Base-by-base conservation (phyloP, 2,888 invertebrate species). In the Aricia artaxerxes region DNA sequence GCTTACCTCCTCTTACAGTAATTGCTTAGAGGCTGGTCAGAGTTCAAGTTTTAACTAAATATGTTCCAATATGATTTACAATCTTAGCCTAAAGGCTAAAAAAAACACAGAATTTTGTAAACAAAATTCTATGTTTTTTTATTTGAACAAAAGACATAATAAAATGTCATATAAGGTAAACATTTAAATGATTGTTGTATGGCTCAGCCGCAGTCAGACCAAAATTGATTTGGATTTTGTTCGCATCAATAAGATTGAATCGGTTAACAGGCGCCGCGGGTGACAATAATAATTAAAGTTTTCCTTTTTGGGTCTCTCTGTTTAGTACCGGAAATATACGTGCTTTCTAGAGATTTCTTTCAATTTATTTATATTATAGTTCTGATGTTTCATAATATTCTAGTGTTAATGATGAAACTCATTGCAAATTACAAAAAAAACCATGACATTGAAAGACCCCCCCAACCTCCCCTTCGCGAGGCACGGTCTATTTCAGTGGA, bases 141-240 rank as follows among this genome's bases (percentile, higher is more conserved):
- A 35, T 64, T 31, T 64, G 11, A 64, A 64, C 1, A 9, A 69
- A 69, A 69, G 13, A 35, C 13, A 38, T 38, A 13, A 35, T 38
- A 35, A 35, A 69, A 35, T 38, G 5, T 69, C 69, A 16, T 31
- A 31, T 5, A 38, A 38, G 69, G 38, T 35, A 38, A 69, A 13
- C 35, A 64, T 64, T 35, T 38, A 69, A 69, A 69, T 69, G 11
- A 35, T 69, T 69, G 69, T 69, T 31, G 13, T 13, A 4, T 35
- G 35, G 69, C 13, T 69, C 69, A 69, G 69, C 13, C 69, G 16
- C 57, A 57, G 57, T 57, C 57, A 16, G 57, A 57, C 57, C 69
- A 69, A 35, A 38, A 69, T 69, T 69, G 69, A 69, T 69, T 69
- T 35, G 64, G 64, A 69, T 69, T 61, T 69, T 69, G 69, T 35